A percentile compares a stretch with the other conserved stretches of the same genome.
Conservation (phyloP, 2,888 invertebrate genomes). For the Deilephila porcellus region DNA sequence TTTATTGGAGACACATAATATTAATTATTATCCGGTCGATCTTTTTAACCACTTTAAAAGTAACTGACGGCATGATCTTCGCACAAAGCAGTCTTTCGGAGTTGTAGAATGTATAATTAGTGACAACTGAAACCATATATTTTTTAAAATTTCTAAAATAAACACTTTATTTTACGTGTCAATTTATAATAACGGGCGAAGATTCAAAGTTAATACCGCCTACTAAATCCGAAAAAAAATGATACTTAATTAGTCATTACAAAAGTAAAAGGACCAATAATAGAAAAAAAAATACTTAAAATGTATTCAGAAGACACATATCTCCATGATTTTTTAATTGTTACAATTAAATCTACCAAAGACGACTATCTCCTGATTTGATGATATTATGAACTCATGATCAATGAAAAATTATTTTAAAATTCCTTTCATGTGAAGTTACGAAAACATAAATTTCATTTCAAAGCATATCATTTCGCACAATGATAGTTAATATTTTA, state of each 20-base stretch:
- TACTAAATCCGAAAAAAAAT: not conserved
- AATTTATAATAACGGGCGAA: not conserved
- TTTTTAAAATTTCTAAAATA: not conserved
- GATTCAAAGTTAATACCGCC: not conserved
- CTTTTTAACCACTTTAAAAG: not conserved
- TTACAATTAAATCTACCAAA: not conserved
- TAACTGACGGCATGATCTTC: not conserved
- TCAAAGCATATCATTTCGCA: conserved; percentile 23
- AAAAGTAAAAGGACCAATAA: conserved; percentile 17
- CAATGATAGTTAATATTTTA: conserved; percentile 12
- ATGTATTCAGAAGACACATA: conserved; percentile 21
- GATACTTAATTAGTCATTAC: conserved; percentile 11
- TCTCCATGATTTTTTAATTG: not conserved
- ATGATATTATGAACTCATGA: not conserved
- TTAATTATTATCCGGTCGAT: too few species aligned
- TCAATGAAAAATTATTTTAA: not conserved
- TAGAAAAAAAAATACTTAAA: not conserved
- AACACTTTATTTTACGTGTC: not conserved
- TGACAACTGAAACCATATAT: not conserved
- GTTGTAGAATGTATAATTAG: conserved; percentile 3
- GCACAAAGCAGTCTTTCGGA: not conserved
- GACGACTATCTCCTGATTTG: not conserved
- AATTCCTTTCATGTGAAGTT: not conserved
- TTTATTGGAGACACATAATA: too few species aligned
- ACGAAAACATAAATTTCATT: conserved; percentile 1